Evolutionary conservation across 2,888 invertebrate genomes (phyloP), one percentile per base, ranked within the genome.

Genomic region (Coenonympha glycerion): DNA sequence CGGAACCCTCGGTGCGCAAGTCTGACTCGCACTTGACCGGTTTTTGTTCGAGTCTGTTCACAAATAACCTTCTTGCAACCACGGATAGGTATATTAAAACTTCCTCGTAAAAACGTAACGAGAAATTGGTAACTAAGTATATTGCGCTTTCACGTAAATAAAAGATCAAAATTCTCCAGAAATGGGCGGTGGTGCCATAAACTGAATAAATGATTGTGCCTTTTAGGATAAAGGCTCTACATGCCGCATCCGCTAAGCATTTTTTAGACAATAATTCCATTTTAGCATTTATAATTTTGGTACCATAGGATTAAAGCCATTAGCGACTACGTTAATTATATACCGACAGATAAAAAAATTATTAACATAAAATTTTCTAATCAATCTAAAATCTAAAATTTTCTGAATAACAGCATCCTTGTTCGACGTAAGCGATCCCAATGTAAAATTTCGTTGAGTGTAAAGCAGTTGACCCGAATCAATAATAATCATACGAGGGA

Each of bases 201-300:
- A 61, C 61, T 60, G 59, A 61, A 62, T 63, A 64, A 63, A 60
- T 61, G 57, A 62, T 59, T 55, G 49, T 58, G 50, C 56, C 58
- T 61, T 60, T 59, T 58, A 57, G 57, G 52, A 51, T 57, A 53
- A 58, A 58, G 57, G 58, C 59, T 61, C 54, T 53, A 55, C 58
- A 50, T 52, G 50, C 53, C 50, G 49, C 52, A 57, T 49, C 59
- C 56, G 56, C 30, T 47, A 52, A 56, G 44, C 51, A 55, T 55
- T 53, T 60, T 59, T 57, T 61, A 51, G 52, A 56, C 55, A 50
- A 49, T 59, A 50, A 49, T 59, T 58, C 55, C 40, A 56, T 58
- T 59, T 57, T 57, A 49, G 47, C 53, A 55, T 59, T 56, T 48
- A 47, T 49, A 49, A 52, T 53, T 47, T 41, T 42, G 21, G 52